Percentiles rank a stretch among this genome's conserved stretches.
These are phyloP conservation scores for Crenuchus spilurus DNA, from an alignment of 2,797 vertebrate species.

Conservation along the genomic window DNA sequence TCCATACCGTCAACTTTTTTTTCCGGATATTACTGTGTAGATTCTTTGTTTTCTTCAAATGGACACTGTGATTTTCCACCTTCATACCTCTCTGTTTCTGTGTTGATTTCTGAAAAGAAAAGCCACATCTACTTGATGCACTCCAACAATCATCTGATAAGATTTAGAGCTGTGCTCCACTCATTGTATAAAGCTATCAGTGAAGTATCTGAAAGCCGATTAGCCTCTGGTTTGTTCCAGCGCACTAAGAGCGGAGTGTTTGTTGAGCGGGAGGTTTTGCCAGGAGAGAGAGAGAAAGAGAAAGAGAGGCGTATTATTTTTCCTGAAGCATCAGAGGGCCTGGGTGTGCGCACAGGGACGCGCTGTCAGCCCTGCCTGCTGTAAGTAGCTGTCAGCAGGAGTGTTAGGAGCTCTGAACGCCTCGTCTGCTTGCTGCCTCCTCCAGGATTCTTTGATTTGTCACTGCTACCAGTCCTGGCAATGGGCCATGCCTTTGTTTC, in stretches of 20 bases:
- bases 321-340: slow-evolving; percentile 41
- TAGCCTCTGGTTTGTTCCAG: slow-evolving; percentile 4
- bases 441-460: slow-evolving; percentile 58
- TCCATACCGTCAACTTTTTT: too few species aligned
- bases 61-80: neutral
- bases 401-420: slow-evolving; percentile 49
- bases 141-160: slow-evolving; percentile 21
- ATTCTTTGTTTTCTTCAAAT: neutral
- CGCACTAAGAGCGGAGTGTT: slow-evolving; percentile 3
- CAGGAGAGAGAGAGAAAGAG: neutral
- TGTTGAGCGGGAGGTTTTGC: slow-evolving; percentile 27
- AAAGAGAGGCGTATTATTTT: slow-evolving; percentile 33
- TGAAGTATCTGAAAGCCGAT: slow-evolving; percentile 1
- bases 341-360: slow-evolving; percentile 20
- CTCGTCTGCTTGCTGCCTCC: slow-evolving; percentile 53
- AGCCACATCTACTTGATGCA: slow-evolving; percentile 13
- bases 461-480: slow-evolving; percentile 45
- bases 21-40: too few species aligned
- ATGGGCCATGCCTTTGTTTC: neutral
- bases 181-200: slow-evolving; percentile 3
- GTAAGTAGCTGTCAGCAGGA: slow-evolving; percentile 45
- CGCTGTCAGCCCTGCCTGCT: slow-evolving; percentile 34
- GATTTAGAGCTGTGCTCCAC: neutral
- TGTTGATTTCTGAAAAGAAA: neutral
- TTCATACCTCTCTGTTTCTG: too few species aligned